Evolutionary conservation across 1,140 invertebrate genomes (phyloP), one percentile per base, ranked within the genome.

Genomic region (Listronotus oregonensis): DNA sequence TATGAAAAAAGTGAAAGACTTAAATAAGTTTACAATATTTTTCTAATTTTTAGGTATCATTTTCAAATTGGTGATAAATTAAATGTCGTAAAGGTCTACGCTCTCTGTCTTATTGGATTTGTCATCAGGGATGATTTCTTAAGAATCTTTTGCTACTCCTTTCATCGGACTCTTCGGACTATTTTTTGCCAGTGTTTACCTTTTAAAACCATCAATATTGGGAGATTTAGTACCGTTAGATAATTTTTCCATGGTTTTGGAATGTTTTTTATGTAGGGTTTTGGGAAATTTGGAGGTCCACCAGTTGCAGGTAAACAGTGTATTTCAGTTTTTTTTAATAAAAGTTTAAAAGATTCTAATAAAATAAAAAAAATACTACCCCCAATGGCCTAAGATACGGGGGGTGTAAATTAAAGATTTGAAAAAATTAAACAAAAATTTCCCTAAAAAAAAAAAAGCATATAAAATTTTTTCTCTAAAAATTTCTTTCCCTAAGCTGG

Each of bases 41-140:
- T 40, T 42, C n/a, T 34, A 58, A 18, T 44, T 71, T 76, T 51
- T n/a, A 94, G 89, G 84, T 97, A 27, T 82, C 86, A 10, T 84
- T 96, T 31, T 95, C 95, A 2, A 94, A 84, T 95, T 43, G 95
- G 95, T 3, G 95, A 97, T 79, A 85, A 91, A 91, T 86, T 93
- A 75, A 90, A 93, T 76, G 87, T 92, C 8, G 88, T 85, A 34
- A 88, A 93, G 71, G 88, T 91, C 0, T 95, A 94, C 77, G 87
- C 89, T 0, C 73, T 86, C 15, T 94, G 91, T 69, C 85, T 94
- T 66, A 78, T 90, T 2, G 68, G 90, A 0, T 94, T 92, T 70
- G 93, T 92, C 1, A 71, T 87, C 0, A 84, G 73, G 88, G 4
- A 90, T 94, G 81, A 89, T 77, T 89, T 10, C 81, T 87, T 21